Evolutionary conservation across 2,797 vertebrate species (phyloP), one percentile per base, ranked within the genome.

Genomic region (Euthynnus affinis): DNA sequence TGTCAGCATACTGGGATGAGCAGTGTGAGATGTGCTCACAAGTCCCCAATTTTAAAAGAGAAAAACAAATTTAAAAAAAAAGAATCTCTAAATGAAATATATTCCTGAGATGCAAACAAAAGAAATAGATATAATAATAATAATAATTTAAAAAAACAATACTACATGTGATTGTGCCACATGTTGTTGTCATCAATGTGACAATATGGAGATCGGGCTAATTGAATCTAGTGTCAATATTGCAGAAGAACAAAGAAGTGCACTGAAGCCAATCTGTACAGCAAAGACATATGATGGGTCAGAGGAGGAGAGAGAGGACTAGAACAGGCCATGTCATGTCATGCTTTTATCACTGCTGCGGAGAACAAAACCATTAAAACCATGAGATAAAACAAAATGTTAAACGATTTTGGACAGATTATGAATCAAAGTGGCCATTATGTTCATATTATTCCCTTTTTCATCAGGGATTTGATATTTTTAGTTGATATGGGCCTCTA

Each of bases 31-130:
- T 44, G 83, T 83, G 90, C 87, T 87, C 86, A 80, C 76, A 60
- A 68, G 66, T 82, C 82, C 87, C 87, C 48, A 48, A 49, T 55
- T 87, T 83, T 76, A 73, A 90, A 73, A 91, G 76, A 86, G 70
- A 70, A 88, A 55, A 37, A 32, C 29, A 32, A 32, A 32, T 5
- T 3, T 8, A 18, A 40, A 3, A 60, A 27, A 66, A 66, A 51
- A 61, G 49, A 69, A 78, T 25, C 34, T 74, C 86, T 64, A 87
- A 91, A 87, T 87, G 83, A 92, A 94, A 90, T 80, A 89, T 89
- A 84, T 95, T 94, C 93, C 94, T 96, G 94, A 95, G 94, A 95
- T 93, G 91, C 77, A 87, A 94, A 93, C 56, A 75, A 90, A 93
- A 88, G 20, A 67, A 76, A 85, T 4, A 82, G 18, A 80, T 46